Base-by-base conservation (phyloP, 1,140 invertebrate species). In the Leucophenga varia region DNA sequence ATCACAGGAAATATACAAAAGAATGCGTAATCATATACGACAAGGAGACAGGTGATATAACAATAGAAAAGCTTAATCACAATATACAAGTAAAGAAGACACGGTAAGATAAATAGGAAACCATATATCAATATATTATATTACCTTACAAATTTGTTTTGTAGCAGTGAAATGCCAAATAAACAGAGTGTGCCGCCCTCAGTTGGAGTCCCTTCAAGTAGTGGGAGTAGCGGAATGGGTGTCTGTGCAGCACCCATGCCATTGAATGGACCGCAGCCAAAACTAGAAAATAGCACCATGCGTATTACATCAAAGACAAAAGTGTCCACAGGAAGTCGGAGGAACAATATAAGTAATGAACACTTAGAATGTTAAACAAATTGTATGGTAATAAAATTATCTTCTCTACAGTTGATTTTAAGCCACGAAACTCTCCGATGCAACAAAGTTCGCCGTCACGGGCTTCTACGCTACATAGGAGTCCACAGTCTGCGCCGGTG, bases 11-110 rank as follows among this genome's bases (percentile, higher is more conserved):
- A 31, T 92, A 91, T 74, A 82, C 86, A 91, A 85, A 94, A 80
- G 94, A 97, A 80, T 98, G 94, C 80, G 90, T 98, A 34, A 81
- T 97, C 8, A 94, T 98, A 42, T 91, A 95, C 54, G 93, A 97
- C 76, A 86, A 87, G 73, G 79, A 82, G 32, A 97, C 93, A 3
- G 93, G 94, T 39, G 91, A 94, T 78, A 89, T 97, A 55, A 94
- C 89, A 13, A 76, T 98, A 47, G 95, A 98, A 77, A 91, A 89
- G 77, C 80, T 98, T 36, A 86, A 86, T 30, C 87, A 87, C 56
- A 94, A 91, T 79, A 90, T 97, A 61, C 90, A 91, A 81, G 86
- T 97, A 2, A 97, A 97, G 76, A 96, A 96, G 76, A 97, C 93
- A 10, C 85, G 93, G 87, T 92, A 20, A 57, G 60, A 36, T 31